Conservation (phyloP, 2,888 invertebrate species). For the Eilema depressum region DNA sequence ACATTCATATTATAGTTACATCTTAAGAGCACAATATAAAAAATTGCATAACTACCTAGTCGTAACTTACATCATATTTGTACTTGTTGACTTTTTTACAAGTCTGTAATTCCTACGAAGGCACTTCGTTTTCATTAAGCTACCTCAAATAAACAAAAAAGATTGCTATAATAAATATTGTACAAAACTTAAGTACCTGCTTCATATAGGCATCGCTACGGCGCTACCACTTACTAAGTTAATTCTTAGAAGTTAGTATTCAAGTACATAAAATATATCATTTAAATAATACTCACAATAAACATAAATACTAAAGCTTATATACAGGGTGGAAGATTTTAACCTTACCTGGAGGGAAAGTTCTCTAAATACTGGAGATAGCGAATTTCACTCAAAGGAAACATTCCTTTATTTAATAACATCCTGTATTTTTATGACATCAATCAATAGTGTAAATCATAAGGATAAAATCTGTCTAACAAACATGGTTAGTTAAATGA, state of each 20-base stretch:
- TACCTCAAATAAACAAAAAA: constrained; percentile 29
- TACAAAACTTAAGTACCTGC: constrained; percentile 34
- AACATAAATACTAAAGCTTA: not conserved
- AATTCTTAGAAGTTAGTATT: not conserved
- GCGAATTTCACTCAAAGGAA: too few species aligned
- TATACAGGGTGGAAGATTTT: too few species aligned
- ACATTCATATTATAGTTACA: not conserved
- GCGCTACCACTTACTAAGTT: not conserved
- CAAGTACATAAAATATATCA: not conserved
- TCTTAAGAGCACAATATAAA: not conserved
- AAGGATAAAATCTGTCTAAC: too few species aligned
- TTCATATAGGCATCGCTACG: constrained; percentile 20
- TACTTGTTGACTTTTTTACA: constrained; percentile 37
- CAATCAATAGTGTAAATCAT: too few species aligned
- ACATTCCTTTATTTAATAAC: too few species aligned
- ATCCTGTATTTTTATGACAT: too few species aligned
- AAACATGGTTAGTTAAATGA: too few species aligned
- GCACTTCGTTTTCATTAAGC: constrained; percentile 38
- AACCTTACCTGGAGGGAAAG: too few species aligned
- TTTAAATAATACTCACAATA: not conserved
- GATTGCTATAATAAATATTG: constrained; percentile 24
- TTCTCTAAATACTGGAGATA: too few species aligned
- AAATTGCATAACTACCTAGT: constrained; percentile 19
- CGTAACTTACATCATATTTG: constrained; percentile 42
- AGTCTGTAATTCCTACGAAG: constrained; percentile 25